phyloP scores from a whole-genome alignment of 1,140 invertebrate species.

The Drosophila ogumai region DNA sequence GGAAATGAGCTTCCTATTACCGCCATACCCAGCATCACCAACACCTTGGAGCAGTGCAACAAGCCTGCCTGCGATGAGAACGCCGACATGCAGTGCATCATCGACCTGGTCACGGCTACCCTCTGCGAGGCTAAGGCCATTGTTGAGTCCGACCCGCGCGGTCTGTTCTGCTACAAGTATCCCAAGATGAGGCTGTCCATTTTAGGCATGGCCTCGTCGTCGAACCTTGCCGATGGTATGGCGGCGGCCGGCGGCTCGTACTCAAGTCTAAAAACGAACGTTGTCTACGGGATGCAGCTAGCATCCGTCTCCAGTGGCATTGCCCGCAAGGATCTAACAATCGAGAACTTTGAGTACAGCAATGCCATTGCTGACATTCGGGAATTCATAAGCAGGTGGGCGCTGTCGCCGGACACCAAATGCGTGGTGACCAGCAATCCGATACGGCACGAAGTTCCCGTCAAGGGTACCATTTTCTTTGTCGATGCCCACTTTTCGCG shows the following conservation, averaged over 20 bases:
- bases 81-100: conserved; percentile 57
- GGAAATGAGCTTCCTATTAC: conserved; percentile 12
- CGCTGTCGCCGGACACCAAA: conserved; percentile 63
- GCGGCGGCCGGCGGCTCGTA: neutral
- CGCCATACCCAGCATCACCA: neutral
- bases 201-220: neutral
- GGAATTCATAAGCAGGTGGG: conserved; percentile 62
- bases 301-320: conserved; percentile 30
- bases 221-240: neutral
- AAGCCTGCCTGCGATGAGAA: conserved; percentile 63
- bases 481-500: conserved; percentile 75
- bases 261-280: no score
- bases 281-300: neutral
- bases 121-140: conserved; percentile 57
- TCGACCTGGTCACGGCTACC: conserved; percentile 42
- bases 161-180: conserved; percentile 60
- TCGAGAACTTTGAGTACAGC: conserved; percentile 53
- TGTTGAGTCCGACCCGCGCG: conserved; percentile 59
- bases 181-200: neutral
- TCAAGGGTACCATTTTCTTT: conserved; percentile 64
- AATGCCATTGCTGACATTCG: conserved; percentile 56
- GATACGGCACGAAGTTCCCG: conserved; percentile 36
- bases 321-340: conserved; percentile 32
- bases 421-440: conserved; percentile 65
- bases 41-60: conserved; percentile 20